These are phyloP conservation scores for Indri indri DNA, from an alignment of 2,113 vertebrate species.

Conservation along the genomic window DNA sequence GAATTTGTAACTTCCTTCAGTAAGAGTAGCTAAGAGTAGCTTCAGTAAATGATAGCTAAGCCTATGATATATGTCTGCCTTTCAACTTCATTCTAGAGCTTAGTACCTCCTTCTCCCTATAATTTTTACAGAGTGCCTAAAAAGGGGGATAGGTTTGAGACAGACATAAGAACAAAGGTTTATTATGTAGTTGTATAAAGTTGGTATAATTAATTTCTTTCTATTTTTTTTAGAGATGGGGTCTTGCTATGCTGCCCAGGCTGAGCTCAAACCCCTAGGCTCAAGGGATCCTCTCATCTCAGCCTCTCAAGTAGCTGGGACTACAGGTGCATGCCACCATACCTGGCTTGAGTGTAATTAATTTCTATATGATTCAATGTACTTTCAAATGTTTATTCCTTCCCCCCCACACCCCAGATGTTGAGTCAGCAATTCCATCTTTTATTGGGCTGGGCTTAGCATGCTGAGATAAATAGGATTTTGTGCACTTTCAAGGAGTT, in stretches of 20 bases:
- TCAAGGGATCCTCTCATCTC: no score
- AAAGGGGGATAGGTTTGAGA: neutral
- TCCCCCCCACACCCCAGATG: neutral
- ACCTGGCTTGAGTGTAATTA: no score
- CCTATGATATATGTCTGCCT: neutral
- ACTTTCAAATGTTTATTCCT: neutral
- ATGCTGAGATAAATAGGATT: neutral
- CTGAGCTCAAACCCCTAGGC: no score
- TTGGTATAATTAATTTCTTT: no score
- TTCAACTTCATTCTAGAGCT: neutral
- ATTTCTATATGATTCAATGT: neutral
- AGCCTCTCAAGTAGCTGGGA: no score
- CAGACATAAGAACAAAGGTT: neutral
- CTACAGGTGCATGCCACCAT: no score
- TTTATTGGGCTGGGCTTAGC: neutral
- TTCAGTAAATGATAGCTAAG: constrained; percentile 12
- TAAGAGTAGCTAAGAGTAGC: neutral
- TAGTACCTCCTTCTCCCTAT: constrained; percentile 12
- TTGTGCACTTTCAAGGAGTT: neutral
- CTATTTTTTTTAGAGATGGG: no score
- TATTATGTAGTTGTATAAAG: neutral
- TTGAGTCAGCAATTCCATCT: neutral
- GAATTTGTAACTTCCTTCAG: neutral
- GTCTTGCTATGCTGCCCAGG: no score
- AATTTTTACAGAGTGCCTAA: constrained; percentile 19